Conservation (phyloP, 2,113 vertebrate species). For the Apteryx mantelli region DNA sequence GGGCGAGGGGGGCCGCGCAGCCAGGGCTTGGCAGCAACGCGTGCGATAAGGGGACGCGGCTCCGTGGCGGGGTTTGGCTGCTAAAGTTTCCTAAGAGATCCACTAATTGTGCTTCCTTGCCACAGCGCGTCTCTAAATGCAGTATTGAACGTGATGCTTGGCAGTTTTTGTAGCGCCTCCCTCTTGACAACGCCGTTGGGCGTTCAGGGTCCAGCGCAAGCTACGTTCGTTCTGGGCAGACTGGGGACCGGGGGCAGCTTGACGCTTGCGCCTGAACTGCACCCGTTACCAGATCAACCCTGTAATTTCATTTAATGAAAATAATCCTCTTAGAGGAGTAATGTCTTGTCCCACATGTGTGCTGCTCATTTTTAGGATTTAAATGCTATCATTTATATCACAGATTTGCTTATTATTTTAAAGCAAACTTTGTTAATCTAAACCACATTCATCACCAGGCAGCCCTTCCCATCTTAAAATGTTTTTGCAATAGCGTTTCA, state of each 20-base stretch:
- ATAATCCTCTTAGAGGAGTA: neutral
- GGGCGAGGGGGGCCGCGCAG: neutral
- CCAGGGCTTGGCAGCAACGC: neutral
- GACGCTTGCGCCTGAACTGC: too few species aligned
- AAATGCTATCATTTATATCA: neutral
- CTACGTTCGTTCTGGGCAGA: too few species aligned
- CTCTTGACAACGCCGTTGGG: neutral
- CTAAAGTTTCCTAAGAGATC: conserved; percentile 4
- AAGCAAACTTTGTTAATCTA: neutral
- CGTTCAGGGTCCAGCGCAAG: accelerated
- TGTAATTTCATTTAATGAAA: neutral
- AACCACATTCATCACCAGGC: neutral
- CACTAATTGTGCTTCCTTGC: neutral
- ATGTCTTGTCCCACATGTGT: neutral
- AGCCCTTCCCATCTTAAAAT: neutral
- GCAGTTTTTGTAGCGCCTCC: neutral
- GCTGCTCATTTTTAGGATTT: accelerated
- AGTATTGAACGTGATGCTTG: neutral
- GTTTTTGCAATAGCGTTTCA: neutral
- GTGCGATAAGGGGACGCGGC: too few species aligned
- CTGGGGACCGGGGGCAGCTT: too few species aligned
- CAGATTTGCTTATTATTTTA: neutral
- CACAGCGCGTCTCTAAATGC: neutral
- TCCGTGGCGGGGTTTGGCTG: too few species aligned
- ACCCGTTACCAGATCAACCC: accelerated